Evolutionary conservation across 2,113 vertebrate species (phyloP), one percentile per base, ranked within the genome.

Genomic region (Argyrosomus japonicus): DNA sequence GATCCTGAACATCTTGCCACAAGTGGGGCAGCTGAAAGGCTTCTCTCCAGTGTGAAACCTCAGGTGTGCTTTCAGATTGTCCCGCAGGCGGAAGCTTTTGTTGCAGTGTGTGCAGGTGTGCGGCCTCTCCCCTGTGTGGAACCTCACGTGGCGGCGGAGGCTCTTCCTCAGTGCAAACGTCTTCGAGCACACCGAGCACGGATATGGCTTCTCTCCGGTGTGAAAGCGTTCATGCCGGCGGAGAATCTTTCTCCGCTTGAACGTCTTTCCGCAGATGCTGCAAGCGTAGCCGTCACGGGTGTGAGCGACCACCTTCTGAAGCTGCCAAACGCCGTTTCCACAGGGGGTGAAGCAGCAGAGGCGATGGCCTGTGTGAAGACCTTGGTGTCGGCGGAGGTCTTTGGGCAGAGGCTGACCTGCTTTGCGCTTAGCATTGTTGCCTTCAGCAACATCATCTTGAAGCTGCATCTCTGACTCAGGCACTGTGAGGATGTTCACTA

Each of bases 151-250:
- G 4, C 94, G 86, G 0, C 94, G 89, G 4, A 95, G 92, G 74
- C 90, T 95, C 76, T 95, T 95, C 50, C 93, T 87, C 68, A 95
- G 85, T 1, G 91, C 93, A 1, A 95, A 96, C 0, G 81, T 87
- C 83, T 95, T 95, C 0, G 71, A 40, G 80, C 95, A 96, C 5
- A 6, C 10, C 0, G 80, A 3, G 23, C 95, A 96, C 0, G 81
- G 17, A 79, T 95, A 96, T 0, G 95, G 95, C 43, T 73, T 94
- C 29, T 95, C 94, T 0, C 95, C 94, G 0, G 90, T 89, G 71
- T 95, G 95, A 73, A 95, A 95, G 25, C 94, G 94, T 53, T 93
- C 90, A n/a, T 96, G 95, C 0, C 94, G 83, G 12, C 91, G 87
- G 2, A 95, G 89, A 14, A 93, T 85, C 85, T 95, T 95, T 65